Conservation (phyloP, 2,797 vertebrate species). For the Glyptemys insculpta region DNA sequence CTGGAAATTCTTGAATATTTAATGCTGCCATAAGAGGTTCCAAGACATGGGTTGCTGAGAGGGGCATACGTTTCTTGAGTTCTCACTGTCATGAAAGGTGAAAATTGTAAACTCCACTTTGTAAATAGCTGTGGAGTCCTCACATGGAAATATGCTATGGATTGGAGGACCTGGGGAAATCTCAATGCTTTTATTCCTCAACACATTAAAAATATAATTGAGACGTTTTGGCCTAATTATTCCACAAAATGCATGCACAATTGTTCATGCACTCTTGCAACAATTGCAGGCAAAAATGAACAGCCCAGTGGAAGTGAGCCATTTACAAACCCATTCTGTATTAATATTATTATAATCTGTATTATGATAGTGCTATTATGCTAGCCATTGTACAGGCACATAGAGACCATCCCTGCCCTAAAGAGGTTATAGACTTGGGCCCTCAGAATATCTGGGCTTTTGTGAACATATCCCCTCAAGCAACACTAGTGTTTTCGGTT, state of each 20-base stretch:
- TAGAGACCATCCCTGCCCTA: not conserved
- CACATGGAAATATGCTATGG: conserved; percentile 21
- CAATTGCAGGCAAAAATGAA: not conserved
- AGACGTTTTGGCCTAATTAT: fast-evolving
- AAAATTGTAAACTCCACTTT: conserved; percentile 50
- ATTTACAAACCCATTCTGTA: not conserved
- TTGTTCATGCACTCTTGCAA: not conserved
- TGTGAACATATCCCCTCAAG: not conserved
- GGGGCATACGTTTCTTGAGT: not conserved
- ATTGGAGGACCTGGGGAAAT: conserved; percentile 42
- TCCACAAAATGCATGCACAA: not conserved
- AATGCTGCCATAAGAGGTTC: not conserved
- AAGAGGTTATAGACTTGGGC: not conserved
- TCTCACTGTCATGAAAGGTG: conserved; percentile 8
- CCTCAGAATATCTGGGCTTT: not conserved
- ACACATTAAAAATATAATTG: not conserved
- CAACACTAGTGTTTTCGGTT: not conserved
- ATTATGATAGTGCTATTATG: not conserved
- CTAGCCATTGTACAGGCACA: not conserved
- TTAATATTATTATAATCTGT: not conserved
- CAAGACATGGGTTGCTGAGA: not conserved
- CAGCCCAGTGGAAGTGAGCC: not conserved
- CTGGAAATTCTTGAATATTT: conserved; percentile 21
- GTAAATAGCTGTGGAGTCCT: not conserved
- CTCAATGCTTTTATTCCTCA: not conserved